A percentile compares a stretch with the other conserved stretches of the same genome.
Conservation (phyloP, 2,797 vertebrate genomes). For the Margarornis squamiger region DNA sequence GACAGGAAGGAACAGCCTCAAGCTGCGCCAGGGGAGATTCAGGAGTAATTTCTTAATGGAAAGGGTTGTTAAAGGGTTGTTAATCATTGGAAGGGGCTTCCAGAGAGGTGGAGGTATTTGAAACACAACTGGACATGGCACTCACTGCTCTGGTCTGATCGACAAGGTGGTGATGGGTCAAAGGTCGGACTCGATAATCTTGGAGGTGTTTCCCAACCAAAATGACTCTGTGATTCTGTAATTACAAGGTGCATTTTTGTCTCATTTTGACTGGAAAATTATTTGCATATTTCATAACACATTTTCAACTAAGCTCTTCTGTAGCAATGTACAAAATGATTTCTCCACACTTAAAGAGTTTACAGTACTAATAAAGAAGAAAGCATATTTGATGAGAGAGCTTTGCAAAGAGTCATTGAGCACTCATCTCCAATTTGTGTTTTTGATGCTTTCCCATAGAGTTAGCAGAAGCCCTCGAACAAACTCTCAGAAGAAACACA, state of each 20-base stretch:
- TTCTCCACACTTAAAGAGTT: background rate
- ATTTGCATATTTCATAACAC: background rate
- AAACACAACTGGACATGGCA: accelerated
- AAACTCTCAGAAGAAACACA: background rate
- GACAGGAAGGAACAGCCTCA: accelerated
- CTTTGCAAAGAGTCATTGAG: background rate
- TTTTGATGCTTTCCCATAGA: conserved; percentile 1
- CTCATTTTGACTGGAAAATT: background rate
- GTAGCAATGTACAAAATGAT: background rate
- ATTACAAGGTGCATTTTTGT: background rate
- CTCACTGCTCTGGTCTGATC: too few relatives aligned
- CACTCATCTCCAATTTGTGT: background rate
- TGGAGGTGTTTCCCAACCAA: background rate
- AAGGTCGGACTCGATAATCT: background rate
- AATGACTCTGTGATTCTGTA: background rate
- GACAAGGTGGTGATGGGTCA: background rate
- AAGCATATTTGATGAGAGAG: background rate
- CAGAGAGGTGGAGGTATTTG: background rate
- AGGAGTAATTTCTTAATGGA: background rate
- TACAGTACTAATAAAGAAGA: conserved; percentile 3
- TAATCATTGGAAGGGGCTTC: background rate
- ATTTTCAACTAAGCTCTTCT: background rate
- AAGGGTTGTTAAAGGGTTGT: background rate
- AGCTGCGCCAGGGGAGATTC: background rate
- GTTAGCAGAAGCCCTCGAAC: background rate